Percentiles rank a stretch among this genome's conserved stretches.
These are phyloP conservation scores for Pheosia gnoma DNA, from an alignment of 2,888 invertebrate species.

Conservation along the genomic window DNA sequence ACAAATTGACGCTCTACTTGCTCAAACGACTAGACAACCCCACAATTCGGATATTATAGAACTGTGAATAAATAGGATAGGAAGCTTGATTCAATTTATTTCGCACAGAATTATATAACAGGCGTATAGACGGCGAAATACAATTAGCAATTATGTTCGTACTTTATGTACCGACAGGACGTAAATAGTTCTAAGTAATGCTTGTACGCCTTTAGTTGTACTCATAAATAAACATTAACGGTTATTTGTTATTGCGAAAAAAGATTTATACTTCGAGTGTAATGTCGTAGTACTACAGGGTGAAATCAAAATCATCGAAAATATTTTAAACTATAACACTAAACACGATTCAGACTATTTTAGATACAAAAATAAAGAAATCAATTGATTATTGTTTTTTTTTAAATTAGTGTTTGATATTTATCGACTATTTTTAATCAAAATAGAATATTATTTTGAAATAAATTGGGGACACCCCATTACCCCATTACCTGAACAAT, in stretches of 20 bases:
- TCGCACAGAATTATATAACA: neutral
- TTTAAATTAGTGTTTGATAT: no score
- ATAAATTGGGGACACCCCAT: no score
- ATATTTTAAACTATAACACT: no score
- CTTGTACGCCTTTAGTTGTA: constrained; percentile 18
- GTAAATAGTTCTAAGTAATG: constrained; percentile 32
- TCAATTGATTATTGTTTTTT: no score
- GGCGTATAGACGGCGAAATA: constrained; percentile 9
- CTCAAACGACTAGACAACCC: neutral
- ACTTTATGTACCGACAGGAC: constrained; percentile 22
- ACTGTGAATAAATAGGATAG: neutral
- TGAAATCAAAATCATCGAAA: no score
- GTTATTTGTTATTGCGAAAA: constrained; percentile 34
- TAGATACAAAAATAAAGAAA: no score
- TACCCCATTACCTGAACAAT: no score
- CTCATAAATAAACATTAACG: constrained; percentile 38
- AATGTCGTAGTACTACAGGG: constrained; percentile 20
- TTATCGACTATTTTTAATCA: no score
- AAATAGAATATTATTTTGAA: no score
- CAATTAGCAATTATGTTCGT: constrained; percentile 16
- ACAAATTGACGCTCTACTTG: neutral
- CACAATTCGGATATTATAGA: neutral
- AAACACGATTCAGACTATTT: no score
- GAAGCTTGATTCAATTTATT: neutral
- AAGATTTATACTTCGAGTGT: constrained; percentile 35